Evolutionary conservation across 2,888 invertebrate genomes (phyloP), one percentile per base, ranked within the genome.

Genomic region (Mythimna albipuncta): DNA sequence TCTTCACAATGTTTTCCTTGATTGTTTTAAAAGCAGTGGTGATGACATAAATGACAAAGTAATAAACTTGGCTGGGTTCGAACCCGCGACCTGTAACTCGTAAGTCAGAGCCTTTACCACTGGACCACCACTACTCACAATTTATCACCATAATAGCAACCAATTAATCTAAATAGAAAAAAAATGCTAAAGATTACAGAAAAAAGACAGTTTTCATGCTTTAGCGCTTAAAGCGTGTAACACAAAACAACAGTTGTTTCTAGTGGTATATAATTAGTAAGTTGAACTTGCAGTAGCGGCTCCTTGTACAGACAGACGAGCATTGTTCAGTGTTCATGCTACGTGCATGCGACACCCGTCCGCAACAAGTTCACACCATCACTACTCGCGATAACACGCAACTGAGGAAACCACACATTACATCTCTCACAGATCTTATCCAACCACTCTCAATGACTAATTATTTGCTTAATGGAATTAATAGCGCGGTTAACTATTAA

Each of bases 311-410:
- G 66, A 70, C 50, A 50, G 67, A 86, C 83, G 69, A 59, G 71
- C 83, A 85, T 88, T 89, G 87, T 89, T 78, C 74, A 61, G 74
- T 86, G 85, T 89, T 77, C 81, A 70, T 77, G 82, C 64, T 72
- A 81, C 75, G 72, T 75, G 82, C 70, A 74, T 63, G 69, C 72
- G 65, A 82, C 82, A 75, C 41, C 52, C 70, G 72, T 63, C 59
- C 65, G 58, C 75, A 77, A 74, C 76, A 69, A 71, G 83, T 87
- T 90, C 89, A 89, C 89, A 89, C 89, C 85, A 87, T 87, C 86
- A 86, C 65, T 21, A 63, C 64, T 81, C 73, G 82, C 76, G 76
- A 78, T 81, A 82, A 81, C 81, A 83, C 77, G 65, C 61, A 52
- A 72, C 78, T 58, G 67, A 71, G 64, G 74, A 67, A 79, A 66